A percentile compares a stretch with the other conserved stretches of the same genome.
Conservation (phyloP, 2,888 invertebrate species). For the Hirudinaria manillensis region DNA sequence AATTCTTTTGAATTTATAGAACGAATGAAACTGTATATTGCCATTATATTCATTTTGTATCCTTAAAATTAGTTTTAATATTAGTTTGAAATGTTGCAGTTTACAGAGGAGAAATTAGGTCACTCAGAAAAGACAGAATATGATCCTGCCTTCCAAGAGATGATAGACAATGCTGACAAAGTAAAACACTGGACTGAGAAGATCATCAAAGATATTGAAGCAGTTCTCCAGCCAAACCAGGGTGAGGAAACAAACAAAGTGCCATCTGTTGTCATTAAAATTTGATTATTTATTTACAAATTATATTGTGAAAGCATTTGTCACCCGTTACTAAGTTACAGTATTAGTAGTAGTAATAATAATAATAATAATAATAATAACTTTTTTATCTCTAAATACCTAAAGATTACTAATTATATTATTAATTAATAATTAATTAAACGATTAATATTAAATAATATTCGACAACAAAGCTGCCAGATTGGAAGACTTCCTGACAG, state of each 20-base stretch:
- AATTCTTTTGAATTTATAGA: background rate
- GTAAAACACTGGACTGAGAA: conserved; percentile 80
- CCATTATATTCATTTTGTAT: background rate
- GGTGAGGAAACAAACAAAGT: background rate
- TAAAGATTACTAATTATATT: no score
- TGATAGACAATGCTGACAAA: conserved; percentile 75
- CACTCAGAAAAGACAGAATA: conserved; percentile 78
- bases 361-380: no score
- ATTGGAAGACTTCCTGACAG: conserved; percentile 57
- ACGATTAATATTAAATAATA: no score
- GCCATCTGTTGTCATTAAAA: no score
- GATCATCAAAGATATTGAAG: conserved; percentile 71
- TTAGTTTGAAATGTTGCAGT: conserved; percentile 56
- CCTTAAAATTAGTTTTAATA: background rate
- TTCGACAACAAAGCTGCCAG: conserved; percentile 56
- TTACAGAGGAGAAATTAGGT: conserved; percentile 84
- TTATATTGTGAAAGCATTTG: no score
- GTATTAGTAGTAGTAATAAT: no score
- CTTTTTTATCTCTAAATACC: no score
- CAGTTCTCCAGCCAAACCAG: conserved; percentile 82
- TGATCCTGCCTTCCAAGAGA: conserved; percentile 80
- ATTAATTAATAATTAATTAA: no score
- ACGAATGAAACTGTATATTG: background rate
- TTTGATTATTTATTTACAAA: no score
- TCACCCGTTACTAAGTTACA: no score